Conservation (phyloP, 2,888 invertebrate species). For the Stratiomys singularior region DNA sequence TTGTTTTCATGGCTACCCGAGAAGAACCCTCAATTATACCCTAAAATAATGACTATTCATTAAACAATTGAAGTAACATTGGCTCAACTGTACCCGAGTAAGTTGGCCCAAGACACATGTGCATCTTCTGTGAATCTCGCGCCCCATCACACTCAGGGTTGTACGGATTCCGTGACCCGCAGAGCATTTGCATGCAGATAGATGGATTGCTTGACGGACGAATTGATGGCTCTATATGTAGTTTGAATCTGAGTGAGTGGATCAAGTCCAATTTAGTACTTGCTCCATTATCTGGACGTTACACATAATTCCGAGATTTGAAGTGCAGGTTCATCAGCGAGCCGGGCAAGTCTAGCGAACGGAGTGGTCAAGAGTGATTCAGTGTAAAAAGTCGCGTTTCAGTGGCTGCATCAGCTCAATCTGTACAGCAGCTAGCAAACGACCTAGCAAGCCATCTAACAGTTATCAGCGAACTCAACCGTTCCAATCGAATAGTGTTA, state of each 20-base stretch:
- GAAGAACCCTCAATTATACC: conserved; percentile 18
- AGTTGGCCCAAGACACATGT: background rate
- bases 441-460: background rate
- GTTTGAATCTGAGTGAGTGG: conserved; percentile 14
- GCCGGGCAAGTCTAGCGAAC: conserved; percentile 3
- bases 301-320: conserved; percentile 28
- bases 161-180: background rate
- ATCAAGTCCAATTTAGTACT: conserved; percentile 44
- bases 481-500: background rate
- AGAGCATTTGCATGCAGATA: conserved; percentile 18
- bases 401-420: background rate
- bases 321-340: conserved; percentile 37
- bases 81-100: background rate
- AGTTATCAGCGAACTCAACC: background rate
- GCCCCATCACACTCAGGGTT: conserved; percentile 15
- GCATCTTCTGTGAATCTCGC: conserved; percentile 1
- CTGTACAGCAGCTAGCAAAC: background rate
- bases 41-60: conserved; percentile 32
- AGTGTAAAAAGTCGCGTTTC: conserved; percentile 33
- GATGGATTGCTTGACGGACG: background rate
- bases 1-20: background rate
- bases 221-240: conserved; percentile 14
- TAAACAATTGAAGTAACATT: conserved; percentile 24
- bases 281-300: conserved; percentile 31
- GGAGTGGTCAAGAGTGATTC: conserved; percentile 17